Evolutionary conservation across 2,888 invertebrate species (phyloP).

Genomic region (Cerastoderma edule): DNA sequence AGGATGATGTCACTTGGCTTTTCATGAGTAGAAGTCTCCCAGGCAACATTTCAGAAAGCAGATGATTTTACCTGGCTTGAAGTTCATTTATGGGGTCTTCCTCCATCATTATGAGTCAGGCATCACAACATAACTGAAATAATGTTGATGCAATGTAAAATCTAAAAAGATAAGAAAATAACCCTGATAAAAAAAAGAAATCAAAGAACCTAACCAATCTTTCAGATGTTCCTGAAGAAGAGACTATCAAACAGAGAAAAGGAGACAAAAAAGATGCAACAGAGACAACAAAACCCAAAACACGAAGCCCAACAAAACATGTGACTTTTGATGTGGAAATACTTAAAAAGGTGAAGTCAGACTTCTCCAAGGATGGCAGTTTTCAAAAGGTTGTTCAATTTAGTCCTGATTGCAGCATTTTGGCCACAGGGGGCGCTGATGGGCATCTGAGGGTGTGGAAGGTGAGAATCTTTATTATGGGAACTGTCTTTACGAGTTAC

Average conservation of each 20-base stretch:
- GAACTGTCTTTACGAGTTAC: too few relatives aligned
- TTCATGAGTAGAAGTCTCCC: too few relatives aligned
- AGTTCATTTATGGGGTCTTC: too few relatives aligned
- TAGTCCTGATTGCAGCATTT: slow-evolving; percentile 89
- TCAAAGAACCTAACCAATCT: too few relatives aligned
- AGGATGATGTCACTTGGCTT: too few relatives aligned
- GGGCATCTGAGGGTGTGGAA: slow-evolving; percentile 94
- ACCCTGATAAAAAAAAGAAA: too few relatives aligned
- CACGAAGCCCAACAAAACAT: slow-evolving; percentile 67
- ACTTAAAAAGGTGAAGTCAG: slow-evolving; percentile 80
- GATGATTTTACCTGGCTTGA: too few relatives aligned
- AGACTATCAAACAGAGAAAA: slow-evolving; percentile 61
- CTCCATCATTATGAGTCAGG: too few relatives aligned
- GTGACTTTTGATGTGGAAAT: slow-evolving; percentile 82
- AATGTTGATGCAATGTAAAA: too few relatives aligned
- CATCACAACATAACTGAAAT: too few relatives aligned
- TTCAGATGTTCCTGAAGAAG: slow-evolving; percentile 23
- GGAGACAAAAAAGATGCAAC: slow-evolving; percentile 36
- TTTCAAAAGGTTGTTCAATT: slow-evolving; percentile 94
- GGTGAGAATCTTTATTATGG: slow-evolving; percentile 71
- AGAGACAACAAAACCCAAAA: slow-evolving; percentile 20
- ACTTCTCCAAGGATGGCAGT: slow-evolving; percentile 88
- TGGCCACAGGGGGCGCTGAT: slow-evolving; percentile 97
- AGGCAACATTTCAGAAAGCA: too few relatives aligned
- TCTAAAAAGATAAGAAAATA: too few relatives aligned